Conservation (phyloP, 2,888 invertebrate genomes). For the Chydorus sphaericus region DNA sequence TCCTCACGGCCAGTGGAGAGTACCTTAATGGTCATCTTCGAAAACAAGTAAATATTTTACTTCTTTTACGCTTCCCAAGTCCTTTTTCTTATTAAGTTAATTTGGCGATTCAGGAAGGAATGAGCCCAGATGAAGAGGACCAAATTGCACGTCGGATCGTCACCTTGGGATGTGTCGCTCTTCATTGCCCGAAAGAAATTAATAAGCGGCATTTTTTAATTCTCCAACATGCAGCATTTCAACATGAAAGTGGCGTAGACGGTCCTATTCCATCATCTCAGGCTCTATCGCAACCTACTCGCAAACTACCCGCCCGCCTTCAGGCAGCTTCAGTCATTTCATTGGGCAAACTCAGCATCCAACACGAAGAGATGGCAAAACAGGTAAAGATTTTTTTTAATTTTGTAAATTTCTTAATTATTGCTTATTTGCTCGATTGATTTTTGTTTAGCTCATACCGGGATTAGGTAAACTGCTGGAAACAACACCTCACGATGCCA, state of each 20-base stretch:
- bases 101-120: conserved; percentile 12
- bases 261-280: conserved; percentile 17
- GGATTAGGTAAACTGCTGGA: conserved; percentile 44
- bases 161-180: conserved; percentile 30
- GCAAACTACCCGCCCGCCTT: conserved; percentile 19
- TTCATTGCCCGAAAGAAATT: conserved; percentile 29
- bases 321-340: conserved; percentile 21
- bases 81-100: too few relatives aligned
- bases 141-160: conserved; percentile 27
- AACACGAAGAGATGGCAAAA: conserved; percentile 46
- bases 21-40: conserved; percentile 25
- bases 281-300: conserved; percentile 16
- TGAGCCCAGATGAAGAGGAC: conserved; percentile 25
- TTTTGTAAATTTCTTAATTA: too few relatives aligned
- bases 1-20: conserved; percentile 25
- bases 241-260: conserved; percentile 6
- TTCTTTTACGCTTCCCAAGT: too few relatives aligned
- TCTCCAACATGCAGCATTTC: conserved; percentile 27
- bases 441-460: conserved; percentile 33
- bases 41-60: conserved; percentile 20
- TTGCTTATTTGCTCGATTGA: too few relatives aligned
- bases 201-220: conserved; percentile 29
- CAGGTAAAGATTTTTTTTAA: too few relatives aligned
- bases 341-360: conserved; percentile 45
- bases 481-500: conserved; percentile 33